A percentile compares a stretch with the other conserved stretches of the same genome.
phyloP scores from a whole-genome alignment of 2,113 vertebrate genomes.

The Phrynosoma platyrhinos region DNA sequence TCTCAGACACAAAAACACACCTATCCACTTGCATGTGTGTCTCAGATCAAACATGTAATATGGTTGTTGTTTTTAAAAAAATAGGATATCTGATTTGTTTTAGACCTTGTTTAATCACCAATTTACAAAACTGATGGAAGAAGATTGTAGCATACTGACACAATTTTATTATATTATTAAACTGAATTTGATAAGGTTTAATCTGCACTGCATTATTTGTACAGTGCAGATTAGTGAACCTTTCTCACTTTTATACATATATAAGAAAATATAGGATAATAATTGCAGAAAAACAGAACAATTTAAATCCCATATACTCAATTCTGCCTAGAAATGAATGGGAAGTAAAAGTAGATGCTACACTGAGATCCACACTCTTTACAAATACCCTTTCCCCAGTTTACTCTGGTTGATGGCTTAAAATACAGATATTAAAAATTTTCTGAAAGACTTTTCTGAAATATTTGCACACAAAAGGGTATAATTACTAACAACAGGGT shows the following conservation, averaged over 20 bases:
- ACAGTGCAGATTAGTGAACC: not conserved
- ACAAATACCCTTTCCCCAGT: not conserved
- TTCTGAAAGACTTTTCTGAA: not conserved
- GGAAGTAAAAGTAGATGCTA: not conserved
- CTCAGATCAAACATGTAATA: conserved; percentile 50
- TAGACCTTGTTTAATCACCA: conserved; percentile 34
- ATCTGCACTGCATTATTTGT: no score
- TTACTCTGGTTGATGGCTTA: conserved; percentile 10
- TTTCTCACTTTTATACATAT: conserved; percentile 22
- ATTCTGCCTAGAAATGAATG: not conserved
- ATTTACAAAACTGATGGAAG: conserved; percentile 32
- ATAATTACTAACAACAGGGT: not conserved
- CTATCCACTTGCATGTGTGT: conserved; percentile 49
- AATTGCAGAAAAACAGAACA: not conserved
- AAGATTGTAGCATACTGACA: conserved; percentile 12
- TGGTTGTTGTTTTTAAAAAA: conserved; percentile 36
- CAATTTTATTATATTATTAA: not conserved
- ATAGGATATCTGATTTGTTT: conserved; percentile 59
- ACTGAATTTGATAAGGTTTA: not conserved
- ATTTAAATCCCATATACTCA: not conserved
- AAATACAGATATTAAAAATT: not conserved
- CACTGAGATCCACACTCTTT: conserved; percentile 21
- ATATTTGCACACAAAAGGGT: not conserved
- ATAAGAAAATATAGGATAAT: conserved; percentile 49
- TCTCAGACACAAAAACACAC: conserved; percentile 27